These are phyloP conservation scores for Colletes gigas DNA, from an alignment of 1,140 invertebrate genomes.

Conservation along the genomic window DNA sequence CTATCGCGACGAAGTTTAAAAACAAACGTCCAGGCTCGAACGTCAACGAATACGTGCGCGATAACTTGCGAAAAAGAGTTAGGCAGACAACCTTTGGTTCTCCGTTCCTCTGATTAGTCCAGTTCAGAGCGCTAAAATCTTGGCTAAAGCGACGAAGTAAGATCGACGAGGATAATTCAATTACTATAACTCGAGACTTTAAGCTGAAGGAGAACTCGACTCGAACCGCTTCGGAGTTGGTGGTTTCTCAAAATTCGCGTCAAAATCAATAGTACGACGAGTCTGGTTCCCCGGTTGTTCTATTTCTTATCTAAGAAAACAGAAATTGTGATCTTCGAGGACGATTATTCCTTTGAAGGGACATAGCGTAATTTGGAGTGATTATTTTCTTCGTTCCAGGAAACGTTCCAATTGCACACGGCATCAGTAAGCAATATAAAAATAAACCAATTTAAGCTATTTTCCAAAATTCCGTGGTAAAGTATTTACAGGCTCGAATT, in stretches of 20 bases:
- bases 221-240: neutral
- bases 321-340: neutral
- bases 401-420: no score
- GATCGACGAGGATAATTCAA: neutral
- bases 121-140: neutral
- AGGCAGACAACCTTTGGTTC: neutral
- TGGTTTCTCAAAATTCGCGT: neutral
- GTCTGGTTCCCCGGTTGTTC: neutral
- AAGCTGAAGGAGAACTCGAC: neutral
- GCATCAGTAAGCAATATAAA: no score
- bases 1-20: no score
- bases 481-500: no score
- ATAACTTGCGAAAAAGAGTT: neutral
- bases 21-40: no score
- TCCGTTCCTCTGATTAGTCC: neutral
- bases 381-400: neutral
- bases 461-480: no score
- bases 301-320: neutral
- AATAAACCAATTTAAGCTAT: no score
- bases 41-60: no score
- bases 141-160: neutral
- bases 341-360: no score
- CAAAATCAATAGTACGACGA: neutral
- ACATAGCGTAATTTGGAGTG: neutral
- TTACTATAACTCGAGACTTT: conserved; percentile 13